These are phyloP conservation scores for Mionectes olivaceus DNA, from an alignment of 2,797 vertebrate genomes.

Conservation along the genomic window DNA sequence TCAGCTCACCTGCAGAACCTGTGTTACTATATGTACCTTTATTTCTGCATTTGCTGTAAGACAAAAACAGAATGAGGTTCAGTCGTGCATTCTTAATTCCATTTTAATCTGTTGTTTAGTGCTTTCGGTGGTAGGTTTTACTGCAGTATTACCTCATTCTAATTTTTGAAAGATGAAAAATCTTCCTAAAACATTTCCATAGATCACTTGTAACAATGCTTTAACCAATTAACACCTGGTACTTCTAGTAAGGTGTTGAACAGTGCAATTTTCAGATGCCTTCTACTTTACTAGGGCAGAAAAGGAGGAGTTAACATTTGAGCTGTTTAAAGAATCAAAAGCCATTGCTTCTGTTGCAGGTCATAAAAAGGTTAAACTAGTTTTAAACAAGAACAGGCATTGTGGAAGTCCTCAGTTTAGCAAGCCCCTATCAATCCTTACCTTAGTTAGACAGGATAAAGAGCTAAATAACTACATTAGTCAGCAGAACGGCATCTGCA, in stretches of 20 bases:
- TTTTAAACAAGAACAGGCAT: neutral
- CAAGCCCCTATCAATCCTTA: neutral
- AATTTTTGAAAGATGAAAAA: neutral
- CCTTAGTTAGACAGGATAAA: neutral
- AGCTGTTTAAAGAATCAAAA: neutral
- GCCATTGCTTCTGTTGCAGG: neutral
- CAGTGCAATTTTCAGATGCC: neutral
- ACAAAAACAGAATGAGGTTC: neutral
- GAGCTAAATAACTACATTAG: neutral
- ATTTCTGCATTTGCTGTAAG: neutral
- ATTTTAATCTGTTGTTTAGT: neutral
- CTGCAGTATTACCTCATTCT: neutral
- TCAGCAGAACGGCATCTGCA: neutral
- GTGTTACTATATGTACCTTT: neutral
- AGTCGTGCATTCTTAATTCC: accelerated
- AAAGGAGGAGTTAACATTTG: neutral
- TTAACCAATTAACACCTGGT: neutral
- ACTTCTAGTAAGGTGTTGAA: neutral
- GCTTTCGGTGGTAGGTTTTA: neutral
- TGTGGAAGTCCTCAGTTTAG: neutral
- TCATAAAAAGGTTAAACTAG: neutral
- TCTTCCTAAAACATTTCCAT: neutral
- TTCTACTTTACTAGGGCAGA: neutral
- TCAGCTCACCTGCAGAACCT: neutral
- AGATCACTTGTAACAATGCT: accelerated